Evolutionary conservation across 2,797 vertebrate species (phyloP), one percentile per base, ranked within the genome.

Genomic region (Enoplosus armatus): DNA sequence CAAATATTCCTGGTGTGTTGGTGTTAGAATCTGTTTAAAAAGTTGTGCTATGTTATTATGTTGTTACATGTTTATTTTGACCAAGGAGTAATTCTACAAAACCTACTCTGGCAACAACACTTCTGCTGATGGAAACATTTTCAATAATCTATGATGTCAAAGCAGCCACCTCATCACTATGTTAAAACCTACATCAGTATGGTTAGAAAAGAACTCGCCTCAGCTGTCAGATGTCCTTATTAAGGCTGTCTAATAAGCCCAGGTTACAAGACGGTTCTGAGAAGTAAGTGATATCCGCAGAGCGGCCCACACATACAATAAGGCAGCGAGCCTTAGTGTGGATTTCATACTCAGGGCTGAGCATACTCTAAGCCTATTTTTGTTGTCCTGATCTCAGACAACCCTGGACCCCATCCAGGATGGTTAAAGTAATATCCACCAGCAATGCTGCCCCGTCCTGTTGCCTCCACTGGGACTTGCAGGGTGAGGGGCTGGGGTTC

Each of bases 291-390:
- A 93, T 93, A 92, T 72, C 84, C 69, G 1, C 87, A 70, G 71
- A 80, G 90, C 64, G 60, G 79, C 61, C 60, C 70, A 67, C 88
- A 87, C 87, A 87, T 92, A 94, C 94, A 93, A 92, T 94, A 89
- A 90, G 77, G 75, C 75, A 82, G 79, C 8, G 66, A 64, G 87
- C 84, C 79, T 79, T 55, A 65, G 89, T 90, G 91, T 94, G 87
- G 89, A 92, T 95, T 95, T 95, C 93, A 94, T 76, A 90, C 91
- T 93, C 85, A 56, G 77, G 90, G 89, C 86, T 77, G 84, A 89
- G 87, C 89, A 92, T 89, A 91, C 86, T 69, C 87, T 83, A 75
- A 88, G 86, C 83, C 94, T 96, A 95, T 95, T 95, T 96, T 94
- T 94, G 94, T 90, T 91, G 81, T 88, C 90, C 88, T 89, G 87